Conservation (phyloP, 1,140 invertebrate species). For the Drosophila baimaii region DNA sequence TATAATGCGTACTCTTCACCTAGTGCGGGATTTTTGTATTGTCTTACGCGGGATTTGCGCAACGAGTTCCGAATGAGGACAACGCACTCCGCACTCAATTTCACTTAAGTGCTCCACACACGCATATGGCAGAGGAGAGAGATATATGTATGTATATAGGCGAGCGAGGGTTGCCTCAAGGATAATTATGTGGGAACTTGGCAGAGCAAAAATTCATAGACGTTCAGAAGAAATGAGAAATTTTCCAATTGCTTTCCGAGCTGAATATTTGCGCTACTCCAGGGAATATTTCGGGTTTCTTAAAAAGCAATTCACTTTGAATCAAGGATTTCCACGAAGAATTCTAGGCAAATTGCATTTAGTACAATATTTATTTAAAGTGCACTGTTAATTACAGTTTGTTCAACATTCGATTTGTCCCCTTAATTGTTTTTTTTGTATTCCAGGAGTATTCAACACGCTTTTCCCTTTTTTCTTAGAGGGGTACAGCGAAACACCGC, state of each 20-base stretch:
- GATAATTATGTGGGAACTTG: not conserved
- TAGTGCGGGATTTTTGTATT: constrained; percentile 53
- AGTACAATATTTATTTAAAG: no score
- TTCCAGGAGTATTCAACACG: no score
- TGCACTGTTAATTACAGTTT: no score
- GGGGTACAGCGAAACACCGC: no score
- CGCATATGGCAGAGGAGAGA: not conserved
- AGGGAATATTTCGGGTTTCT: no score
- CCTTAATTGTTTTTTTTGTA: not conserved
- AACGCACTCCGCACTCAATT: constrained; percentile 72
- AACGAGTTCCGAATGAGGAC: constrained; percentile 69
- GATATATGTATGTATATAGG: not conserved
- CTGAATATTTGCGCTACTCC: no score
- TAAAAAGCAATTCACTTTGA: no score
- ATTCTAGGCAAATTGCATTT: no score
- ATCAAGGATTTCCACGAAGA: not conserved
- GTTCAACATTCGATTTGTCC: no score
- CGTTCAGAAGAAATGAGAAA: no score
- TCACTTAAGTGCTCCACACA: constrained; percentile 68
- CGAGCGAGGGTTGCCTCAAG: constrained; percentile 29
- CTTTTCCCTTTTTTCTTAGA: not conserved
- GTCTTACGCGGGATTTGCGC: constrained; percentile 71
- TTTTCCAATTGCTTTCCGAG: no score
- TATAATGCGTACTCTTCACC: constrained; percentile 34
- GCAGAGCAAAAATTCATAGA: not conserved